Evolutionary conservation across 1,140 invertebrate species (phyloP), one percentile per base, ranked within the genome.

Genomic region (Drosophila trapezifrons): DNA sequence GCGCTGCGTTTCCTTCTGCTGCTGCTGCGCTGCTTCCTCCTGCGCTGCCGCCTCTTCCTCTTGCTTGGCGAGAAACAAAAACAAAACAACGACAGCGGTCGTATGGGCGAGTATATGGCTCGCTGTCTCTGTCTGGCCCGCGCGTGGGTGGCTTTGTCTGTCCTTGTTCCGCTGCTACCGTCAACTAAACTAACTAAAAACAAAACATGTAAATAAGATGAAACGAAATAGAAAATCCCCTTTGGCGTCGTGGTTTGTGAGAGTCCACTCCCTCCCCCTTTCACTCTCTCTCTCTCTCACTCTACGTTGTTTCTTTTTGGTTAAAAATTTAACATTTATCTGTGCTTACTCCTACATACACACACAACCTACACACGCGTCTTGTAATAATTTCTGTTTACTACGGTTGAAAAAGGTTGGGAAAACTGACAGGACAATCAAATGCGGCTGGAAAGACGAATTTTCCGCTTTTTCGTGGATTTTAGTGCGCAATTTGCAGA

Each of bases 311-410:
- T 35, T 40, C 12, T 58, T 43, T 51, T 42, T 76, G 9, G 35
- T 42, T 12, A n/a, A 18, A 32, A 32, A 20, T 52, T 6, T 52
- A 35, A 2, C 32, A 20, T 51, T 51, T 51, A 18, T 51, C 35
- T 51, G 7, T 35, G 49, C 27, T 32, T 7, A 5, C 7, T 51
- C 13, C 20, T 45, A 17, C 42, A 51, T 15, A 54, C 45, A 42
- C 25, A 32, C 42, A 32, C 32, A 13, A 17, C 2, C 29, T 10
- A 49, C 10, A 22, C 29, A 37, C 49, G 49, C 43, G 32, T 71
- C 18, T 46, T 45, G 51, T 20, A 74, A 66, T 25, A 74, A 42
- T 42, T 76, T 58, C 27, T 52, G 29, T 65, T 74, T 58, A 45
- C 17, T 43, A 73, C 25, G 29, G 18, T 15, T 42, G 13, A 32